A percentile compares a stretch with the other conserved stretches of the same genome.
Evolutionary conservation across 2,113 vertebrate genomes (phyloP).

Genomic region (Bos javanicus): DNA sequence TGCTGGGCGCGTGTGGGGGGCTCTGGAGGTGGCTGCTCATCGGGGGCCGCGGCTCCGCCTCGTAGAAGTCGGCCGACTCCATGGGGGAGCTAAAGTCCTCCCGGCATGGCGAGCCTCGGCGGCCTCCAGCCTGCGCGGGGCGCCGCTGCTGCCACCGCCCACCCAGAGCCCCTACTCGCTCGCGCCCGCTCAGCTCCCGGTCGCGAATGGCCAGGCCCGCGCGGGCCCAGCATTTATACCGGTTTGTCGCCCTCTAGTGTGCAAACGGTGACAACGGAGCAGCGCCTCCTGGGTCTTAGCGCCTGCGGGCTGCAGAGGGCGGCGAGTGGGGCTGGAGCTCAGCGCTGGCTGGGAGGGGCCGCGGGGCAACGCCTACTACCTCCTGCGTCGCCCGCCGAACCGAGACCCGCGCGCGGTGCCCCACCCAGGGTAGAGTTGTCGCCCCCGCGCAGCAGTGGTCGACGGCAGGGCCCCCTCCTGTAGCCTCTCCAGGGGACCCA

Average conservation of each 20-base stretch:
- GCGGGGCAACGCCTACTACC: slow-evolving; percentile 2
- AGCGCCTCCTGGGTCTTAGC: slow-evolving; percentile 66
- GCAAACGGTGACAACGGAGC: slow-evolving; percentile 2
- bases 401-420: rapidly evolving
- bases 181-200: slow-evolving; percentile 61
- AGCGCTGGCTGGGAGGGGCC: not conserved
- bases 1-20: slow-evolving; percentile 83
- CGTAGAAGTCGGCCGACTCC: slow-evolving; percentile 97
- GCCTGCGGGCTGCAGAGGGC: not conserved
- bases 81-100: slow-evolving; percentile 91
- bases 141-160: slow-evolving; percentile 37
- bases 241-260: slow-evolving; percentile 78
- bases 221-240: slow-evolving; percentile 61
- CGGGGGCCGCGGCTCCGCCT: slow-evolving; percentile 92
- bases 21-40: slow-evolving; percentile 87
- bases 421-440: not conserved
- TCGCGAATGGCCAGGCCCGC: slow-evolving; percentile 65
- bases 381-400: not conserved
- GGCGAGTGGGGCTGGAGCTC: not conserved
- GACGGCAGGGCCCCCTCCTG: not conserved
- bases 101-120: slow-evolving; percentile 91
- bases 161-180: not conserved
- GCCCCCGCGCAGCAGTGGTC: slow-evolving; percentile 24
- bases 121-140: slow-evolving; percentile 87
- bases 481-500: not conserved